phyloP scores from a whole-genome alignment of 2,113 vertebrate species.

The Equus quagga region DNA sequence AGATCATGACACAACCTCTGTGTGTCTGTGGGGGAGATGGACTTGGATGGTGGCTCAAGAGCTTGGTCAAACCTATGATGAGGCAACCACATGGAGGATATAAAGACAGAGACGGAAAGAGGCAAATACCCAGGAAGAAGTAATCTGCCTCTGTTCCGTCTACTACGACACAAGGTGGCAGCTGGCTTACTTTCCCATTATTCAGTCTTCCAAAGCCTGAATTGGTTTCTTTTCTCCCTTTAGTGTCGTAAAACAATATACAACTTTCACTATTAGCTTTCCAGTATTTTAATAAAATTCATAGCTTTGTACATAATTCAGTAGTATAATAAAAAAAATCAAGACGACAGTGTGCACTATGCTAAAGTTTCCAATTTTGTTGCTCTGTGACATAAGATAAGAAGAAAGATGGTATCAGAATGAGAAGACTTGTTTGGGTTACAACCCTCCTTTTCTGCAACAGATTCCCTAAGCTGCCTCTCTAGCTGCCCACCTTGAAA shows the following conservation, averaged over 20 bases:
- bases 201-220: background rate
- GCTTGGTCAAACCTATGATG: background rate
- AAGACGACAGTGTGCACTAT: background rate
- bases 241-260: background rate
- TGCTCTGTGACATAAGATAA: background rate
- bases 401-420: background rate
- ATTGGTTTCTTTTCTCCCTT: background rate
- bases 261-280: background rate
- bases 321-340: background rate
- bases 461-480: background rate
- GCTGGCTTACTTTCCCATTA: background rate
- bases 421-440: background rate
- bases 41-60: background rate
- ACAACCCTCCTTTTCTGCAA: too few relatives aligned
- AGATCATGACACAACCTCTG: background rate
- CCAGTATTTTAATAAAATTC: background rate
- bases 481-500: background rate
- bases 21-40: background rate
- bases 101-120: background rate
- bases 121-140: background rate
- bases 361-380: background rate
- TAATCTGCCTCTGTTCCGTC: background rate
- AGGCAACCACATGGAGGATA: background rate
- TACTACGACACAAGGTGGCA: background rate
- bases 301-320: background rate